Percentiles rank a stretch among this genome's conserved stretches.
phyloP scores from a whole-genome alignment of 2,888 invertebrate species.

The Hypena proboscidalis region DNA sequence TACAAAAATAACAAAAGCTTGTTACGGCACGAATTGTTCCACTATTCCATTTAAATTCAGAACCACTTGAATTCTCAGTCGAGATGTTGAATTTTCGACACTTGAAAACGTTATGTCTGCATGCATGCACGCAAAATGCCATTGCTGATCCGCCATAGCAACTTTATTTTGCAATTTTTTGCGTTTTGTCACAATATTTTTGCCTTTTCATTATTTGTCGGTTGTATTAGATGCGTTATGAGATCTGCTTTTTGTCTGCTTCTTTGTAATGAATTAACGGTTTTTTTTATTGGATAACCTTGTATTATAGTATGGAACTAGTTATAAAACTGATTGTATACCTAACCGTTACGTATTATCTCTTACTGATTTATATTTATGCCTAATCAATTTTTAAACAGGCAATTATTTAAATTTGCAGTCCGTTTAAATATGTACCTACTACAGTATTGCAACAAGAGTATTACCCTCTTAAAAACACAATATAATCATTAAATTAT shows the following conservation, averaged over 20 bases:
- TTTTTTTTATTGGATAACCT: background rate
- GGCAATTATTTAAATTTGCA: too few relatives aligned
- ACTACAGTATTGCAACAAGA: too few relatives aligned
- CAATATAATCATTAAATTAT: too few relatives aligned
- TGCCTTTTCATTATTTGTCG: slow-evolving; percentile 9
- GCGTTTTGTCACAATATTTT: slow-evolving; percentile 28
- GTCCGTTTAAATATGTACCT: too few relatives aligned
- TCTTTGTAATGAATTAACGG: background rate
- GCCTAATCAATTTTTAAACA: too few relatives aligned
- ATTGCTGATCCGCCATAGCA: slow-evolving; percentile 15
- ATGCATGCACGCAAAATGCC: slow-evolving; percentile 20
- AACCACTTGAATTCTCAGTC: slow-evolving; percentile 33
- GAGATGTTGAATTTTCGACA: slow-evolving; percentile 40
- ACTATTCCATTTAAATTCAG: slow-evolving; percentile 39
- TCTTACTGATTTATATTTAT: too few relatives aligned
- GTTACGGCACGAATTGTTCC: slow-evolving; percentile 15
- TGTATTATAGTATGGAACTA: too few relatives aligned
- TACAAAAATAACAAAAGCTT: slow-evolving; percentile 4
- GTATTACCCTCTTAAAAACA: too few relatives aligned
- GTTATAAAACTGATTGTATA: too few relatives aligned
- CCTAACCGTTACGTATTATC: too few relatives aligned
- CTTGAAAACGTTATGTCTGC: slow-evolving; percentile 26
- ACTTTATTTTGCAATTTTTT: slow-evolving; percentile 25
- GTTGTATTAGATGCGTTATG: slow-evolving; percentile 10
- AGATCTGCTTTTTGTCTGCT: slow-evolving; percentile 1